A percentile compares a stretch with the other conserved stretches of the same genome.
Evolutionary conservation across 2,113 vertebrate species (phyloP).

Genomic region (Galeopterus variegatus): DNA sequence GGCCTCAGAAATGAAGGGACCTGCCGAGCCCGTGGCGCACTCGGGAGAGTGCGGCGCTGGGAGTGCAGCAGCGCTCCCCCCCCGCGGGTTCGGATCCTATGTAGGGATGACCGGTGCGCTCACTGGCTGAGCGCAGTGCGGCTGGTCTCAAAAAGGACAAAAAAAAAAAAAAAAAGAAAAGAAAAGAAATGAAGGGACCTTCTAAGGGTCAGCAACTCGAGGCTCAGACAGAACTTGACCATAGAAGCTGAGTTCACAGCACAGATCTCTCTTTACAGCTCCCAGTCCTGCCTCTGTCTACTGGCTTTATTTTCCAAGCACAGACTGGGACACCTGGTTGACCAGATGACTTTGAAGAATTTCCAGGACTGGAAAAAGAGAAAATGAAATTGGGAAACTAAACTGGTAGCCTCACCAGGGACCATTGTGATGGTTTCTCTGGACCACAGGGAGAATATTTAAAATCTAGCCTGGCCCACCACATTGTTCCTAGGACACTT

Average conservation of each 20-base stretch:
- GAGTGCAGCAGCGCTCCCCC: no score
- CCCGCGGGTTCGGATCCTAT: no score
- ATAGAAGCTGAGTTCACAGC: neutral
- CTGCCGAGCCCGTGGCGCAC: no score
- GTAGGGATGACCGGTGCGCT: no score
- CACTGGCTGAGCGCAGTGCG: no score
- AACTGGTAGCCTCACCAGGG: neutral
- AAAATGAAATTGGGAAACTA: neutral
- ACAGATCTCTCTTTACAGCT: neutral
- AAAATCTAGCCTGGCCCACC: neutral
- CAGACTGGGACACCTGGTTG: neutral
- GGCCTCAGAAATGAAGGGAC: neutral
- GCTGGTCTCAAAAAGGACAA: no score
- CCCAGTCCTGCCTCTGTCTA: neutral
- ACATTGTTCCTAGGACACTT: neutral
- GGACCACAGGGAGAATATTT: neutral
- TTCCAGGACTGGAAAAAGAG: neutral
- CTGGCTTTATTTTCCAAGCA: neutral
- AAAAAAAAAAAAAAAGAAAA: no score
- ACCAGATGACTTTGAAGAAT: neutral
- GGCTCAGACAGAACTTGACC: neutral
- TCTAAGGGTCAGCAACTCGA: neutral
- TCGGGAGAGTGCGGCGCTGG: no score
- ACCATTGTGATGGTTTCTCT: neutral
- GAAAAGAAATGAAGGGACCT: neutral